phyloP scores from a whole-genome alignment of 2,113 vertebrate genomes.

The Mugil cephalus region DNA sequence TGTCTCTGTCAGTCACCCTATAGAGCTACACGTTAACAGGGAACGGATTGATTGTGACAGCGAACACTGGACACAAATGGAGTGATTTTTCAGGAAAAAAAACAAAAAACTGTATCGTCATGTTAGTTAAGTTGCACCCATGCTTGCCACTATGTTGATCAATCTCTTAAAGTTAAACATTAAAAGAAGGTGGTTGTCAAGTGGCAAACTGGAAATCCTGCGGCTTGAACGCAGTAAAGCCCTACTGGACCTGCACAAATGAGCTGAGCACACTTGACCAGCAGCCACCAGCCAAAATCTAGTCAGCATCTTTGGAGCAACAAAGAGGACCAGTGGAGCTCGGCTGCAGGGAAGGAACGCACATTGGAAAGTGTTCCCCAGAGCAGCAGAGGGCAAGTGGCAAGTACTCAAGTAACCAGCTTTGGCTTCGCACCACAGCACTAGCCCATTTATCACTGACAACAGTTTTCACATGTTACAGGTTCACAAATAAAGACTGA shows the following conservation, averaged over 20 bases:
- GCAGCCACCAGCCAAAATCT: conserved; percentile 8
- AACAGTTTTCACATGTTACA: neutral
- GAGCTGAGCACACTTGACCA: conserved; percentile 8
- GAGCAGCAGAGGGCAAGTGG: neutral
- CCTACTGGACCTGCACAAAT: neutral
- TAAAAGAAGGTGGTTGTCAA: no score
- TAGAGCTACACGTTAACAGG: no score
- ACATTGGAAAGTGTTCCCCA: conserved; percentile 3
- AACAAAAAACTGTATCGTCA: no score
- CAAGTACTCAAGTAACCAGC: neutral
- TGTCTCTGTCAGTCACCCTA: no score
- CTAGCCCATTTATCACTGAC: fast-evolving
- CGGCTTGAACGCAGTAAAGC: neutral
- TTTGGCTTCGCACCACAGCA: neutral
- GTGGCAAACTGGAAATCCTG: conserved; percentile 19
- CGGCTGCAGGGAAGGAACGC: neutral
- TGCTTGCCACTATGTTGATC: no score
- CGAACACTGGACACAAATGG: neutral
- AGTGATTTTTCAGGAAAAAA: no score
- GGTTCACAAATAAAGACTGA: neutral
- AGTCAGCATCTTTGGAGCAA: conserved; percentile 22
- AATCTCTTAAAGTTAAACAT: no score
- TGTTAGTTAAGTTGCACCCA: no score
- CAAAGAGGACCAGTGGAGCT: conserved; percentile 1
- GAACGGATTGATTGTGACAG: neutral